Base-by-base conservation (phyloP, 1,140 invertebrate species). In the Eupeodes corollae region DNA sequence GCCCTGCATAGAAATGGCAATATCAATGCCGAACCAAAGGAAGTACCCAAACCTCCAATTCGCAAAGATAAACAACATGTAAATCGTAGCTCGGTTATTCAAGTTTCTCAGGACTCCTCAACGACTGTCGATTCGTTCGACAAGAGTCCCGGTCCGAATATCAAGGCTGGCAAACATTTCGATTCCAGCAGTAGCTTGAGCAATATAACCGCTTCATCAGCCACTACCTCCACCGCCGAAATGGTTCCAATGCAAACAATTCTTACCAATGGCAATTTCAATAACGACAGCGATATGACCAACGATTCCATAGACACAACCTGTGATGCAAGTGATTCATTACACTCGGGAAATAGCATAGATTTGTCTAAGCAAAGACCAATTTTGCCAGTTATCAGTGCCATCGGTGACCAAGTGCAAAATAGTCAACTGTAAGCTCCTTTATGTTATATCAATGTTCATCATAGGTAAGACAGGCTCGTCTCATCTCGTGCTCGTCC, bases 1-100 rank as follows among this genome's bases (percentile, higher is more conserved):
- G 15, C 6, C 11, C 35, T 16, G 3, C 13, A 37, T n/a, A n/a
- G 15, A 16, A 37, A 37, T 16, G 38, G 31, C 15, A 40, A 26
- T 13, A 31, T 33, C 14, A 34, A 42, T 8, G 30, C 32, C 9
- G 59, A 59, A 39, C 63, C 63, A 13, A 26, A 26, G 8, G 21
- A 26, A 26, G 21, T 26, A 26, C 60, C 60, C 9, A 66, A 66
- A 51, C 63, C 63, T 50, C 63, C 63, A 42, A 54, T 59, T 49
- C 63, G 63, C 10, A 66, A 66, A 50, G 63, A 65, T 42, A 63
- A 66, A 34, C 65, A 66, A 50, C 63, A 66, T 40, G 58, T 57
- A 35, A 62, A 66, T 31, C 58, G 63, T n/a, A 66, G 65, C 39
- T 66, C 63, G 2, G 38, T 66, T 51, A 51, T 66, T 8, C 63